These are phyloP conservation scores for Sclerodermus sp. DNA, from an alignment of 2,888 invertebrate genomes.

Conservation along the genomic window DNA sequence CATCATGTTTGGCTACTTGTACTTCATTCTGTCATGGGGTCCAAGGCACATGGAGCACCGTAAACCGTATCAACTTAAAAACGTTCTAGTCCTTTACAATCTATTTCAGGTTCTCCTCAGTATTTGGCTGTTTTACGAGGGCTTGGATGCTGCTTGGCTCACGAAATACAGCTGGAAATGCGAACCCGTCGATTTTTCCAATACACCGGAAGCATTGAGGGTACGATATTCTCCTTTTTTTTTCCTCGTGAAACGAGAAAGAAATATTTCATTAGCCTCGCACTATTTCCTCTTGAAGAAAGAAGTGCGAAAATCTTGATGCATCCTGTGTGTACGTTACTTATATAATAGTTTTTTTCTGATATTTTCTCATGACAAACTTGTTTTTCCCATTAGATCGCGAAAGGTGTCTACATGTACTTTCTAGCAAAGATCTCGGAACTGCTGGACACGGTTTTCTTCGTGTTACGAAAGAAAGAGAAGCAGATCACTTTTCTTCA, in stretches of 20 bases:
- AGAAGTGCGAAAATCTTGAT: too few relatives aligned
- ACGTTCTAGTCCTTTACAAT: conserved; percentile 82
- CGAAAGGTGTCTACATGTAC: conserved; percentile 79
- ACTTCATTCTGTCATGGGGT: conserved; percentile 76
- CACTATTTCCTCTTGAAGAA: too few relatives aligned
- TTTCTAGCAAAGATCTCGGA: conserved; percentile 89
- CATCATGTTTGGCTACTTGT: conserved; percentile 70
- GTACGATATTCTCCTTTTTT: too few relatives aligned
- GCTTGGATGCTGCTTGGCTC: conserved; percentile 77
- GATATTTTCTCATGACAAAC: too few relatives aligned
- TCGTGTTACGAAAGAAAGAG: conserved; percentile 88
- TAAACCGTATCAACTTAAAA: conserved; percentile 80
- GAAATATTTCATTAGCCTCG: too few relatives aligned
- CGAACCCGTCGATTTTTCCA: conserved; percentile 86
- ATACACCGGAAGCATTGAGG: conserved; percentile 73
- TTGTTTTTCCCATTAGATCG: conserved; percentile 60
- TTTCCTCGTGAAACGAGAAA: too few relatives aligned
- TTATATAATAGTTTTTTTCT: too few relatives aligned
- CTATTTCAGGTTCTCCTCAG: conserved; percentile 85
- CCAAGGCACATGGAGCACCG: conserved; percentile 86
- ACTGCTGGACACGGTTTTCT: conserved; percentile 89
- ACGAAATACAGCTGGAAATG: conserved; percentile 85
- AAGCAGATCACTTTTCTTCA: conserved; percentile 88
- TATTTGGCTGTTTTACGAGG: conserved; percentile 78
- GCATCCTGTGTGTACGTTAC: too few relatives aligned